Conservation (phyloP, 2,797 vertebrate genomes). For the Esox lucius region DNA sequence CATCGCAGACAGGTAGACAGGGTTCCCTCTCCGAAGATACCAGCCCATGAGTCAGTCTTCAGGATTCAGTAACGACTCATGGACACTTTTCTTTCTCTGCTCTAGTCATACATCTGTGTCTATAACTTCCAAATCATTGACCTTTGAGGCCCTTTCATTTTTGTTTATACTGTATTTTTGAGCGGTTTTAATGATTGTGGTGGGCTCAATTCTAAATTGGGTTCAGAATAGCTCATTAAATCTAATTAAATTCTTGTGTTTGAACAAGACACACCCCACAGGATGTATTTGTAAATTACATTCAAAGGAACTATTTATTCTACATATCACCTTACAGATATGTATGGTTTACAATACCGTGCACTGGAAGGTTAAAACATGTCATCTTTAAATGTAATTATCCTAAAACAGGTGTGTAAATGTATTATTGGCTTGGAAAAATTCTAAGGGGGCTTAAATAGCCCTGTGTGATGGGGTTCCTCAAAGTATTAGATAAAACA, state of each 20-base stretch:
- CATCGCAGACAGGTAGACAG: not conserved
- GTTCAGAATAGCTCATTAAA: too few relatives aligned
- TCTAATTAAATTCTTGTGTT: too few relatives aligned
- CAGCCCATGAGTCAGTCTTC: slow-evolving; percentile 27
- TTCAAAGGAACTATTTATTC: not conserved
- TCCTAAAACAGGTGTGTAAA: too few relatives aligned
- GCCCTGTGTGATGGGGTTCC: too few relatives aligned
- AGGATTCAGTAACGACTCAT: not conserved
- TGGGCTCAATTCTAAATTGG: too few relatives aligned
- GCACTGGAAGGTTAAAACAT: too few relatives aligned
- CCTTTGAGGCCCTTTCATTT: not conserved
- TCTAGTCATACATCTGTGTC: not conserved
- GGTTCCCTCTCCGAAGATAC: slow-evolving; percentile 24
- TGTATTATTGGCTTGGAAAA: too few relatives aligned
- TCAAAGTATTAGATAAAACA: too few relatives aligned
- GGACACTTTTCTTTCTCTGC: not conserved
- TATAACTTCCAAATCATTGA: not conserved
- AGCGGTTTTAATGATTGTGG: not conserved
- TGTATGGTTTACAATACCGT: too few relatives aligned
- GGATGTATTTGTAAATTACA: not conserved
- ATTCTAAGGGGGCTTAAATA: too few relatives aligned
- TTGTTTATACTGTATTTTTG: not conserved
- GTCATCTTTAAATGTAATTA: too few relatives aligned
- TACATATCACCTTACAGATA: too few relatives aligned
- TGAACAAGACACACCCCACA: not conserved